A percentile compares a stretch with the other conserved stretches of the same genome.
Conservation (phyloP, 2,113 vertebrate genomes). For the Brachirus orientalis region DNA sequence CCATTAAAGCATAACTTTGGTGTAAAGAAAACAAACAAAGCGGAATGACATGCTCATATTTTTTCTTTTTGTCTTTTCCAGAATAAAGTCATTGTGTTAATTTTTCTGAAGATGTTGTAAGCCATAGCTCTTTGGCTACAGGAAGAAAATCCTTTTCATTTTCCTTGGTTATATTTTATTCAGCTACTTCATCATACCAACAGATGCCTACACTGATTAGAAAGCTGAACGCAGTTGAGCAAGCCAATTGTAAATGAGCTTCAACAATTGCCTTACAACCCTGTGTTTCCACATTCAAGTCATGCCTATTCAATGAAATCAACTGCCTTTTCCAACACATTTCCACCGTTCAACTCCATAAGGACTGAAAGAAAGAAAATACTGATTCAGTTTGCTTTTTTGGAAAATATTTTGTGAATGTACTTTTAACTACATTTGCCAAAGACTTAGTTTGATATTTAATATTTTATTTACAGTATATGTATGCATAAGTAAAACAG, state of each 20-base stretch:
- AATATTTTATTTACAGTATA: slow-evolving; percentile 93
- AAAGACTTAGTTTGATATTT: slow-evolving; percentile 93
- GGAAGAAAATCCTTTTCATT: slow-evolving; percentile 38
- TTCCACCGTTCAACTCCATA: slow-evolving; percentile 53
- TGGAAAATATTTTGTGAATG: slow-evolving; percentile 88
- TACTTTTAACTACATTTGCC: slow-evolving; percentile 92
- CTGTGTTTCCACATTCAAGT: slow-evolving; percentile 64
- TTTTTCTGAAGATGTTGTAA: no score
- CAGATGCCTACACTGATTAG: slow-evolving; percentile 75
- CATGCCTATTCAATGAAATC: slow-evolving; percentile 80
- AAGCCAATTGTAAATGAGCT: slow-evolving; percentile 64
- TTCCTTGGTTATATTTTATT: slow-evolving; percentile 48
- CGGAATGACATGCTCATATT: slow-evolving; percentile 7
- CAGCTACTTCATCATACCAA: slow-evolving; percentile 68
- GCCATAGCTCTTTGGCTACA: slow-evolving; percentile 40
- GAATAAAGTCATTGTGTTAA: no score
- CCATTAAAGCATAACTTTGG: slow-evolving; percentile 26
- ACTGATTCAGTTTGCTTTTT: slow-evolving; percentile 72
- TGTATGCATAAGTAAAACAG: slow-evolving; percentile 92
- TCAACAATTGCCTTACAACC: slow-evolving; percentile 75
- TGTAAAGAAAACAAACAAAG: slow-evolving; percentile 45
- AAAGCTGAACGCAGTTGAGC: slow-evolving; percentile 64
- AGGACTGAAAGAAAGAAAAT: slow-evolving; percentile 68
- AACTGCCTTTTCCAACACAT: slow-evolving; percentile 81
- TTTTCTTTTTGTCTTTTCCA: no score